Conservation (phyloP, 2,888 invertebrate species). For the Sicus ferrugineus region DNA sequence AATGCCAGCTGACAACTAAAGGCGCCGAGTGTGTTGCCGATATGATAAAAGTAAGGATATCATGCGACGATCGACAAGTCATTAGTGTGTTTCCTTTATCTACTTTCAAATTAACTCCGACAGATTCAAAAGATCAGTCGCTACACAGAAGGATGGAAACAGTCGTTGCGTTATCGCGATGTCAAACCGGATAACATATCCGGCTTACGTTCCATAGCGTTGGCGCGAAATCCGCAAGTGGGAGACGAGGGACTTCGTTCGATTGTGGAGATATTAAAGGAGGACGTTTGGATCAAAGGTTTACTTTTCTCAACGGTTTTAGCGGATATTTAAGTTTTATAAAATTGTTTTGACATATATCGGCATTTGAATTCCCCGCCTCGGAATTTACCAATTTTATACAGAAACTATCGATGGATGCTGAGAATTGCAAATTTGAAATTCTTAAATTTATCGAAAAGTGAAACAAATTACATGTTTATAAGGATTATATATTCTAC, state of each 20-base stretch:
- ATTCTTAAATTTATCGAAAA: too few relatives aligned
- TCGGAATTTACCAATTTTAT: too few relatives aligned
- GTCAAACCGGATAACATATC: constrained; percentile 78
- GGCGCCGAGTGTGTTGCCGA: constrained; percentile 74
- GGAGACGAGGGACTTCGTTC: constrained; percentile 71
- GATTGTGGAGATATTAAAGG: constrained; percentile 74
- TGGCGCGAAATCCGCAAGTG: constrained; percentile 75
- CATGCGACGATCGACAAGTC: not conserved
- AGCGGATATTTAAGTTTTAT: not conserved
- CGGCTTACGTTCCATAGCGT: constrained; percentile 74
- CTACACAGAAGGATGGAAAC: constrained; percentile 83
- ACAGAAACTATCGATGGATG: too few relatives aligned
- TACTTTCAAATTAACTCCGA: too few relatives aligned
- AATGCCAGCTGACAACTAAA: constrained; percentile 72
- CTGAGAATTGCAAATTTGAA: too few relatives aligned
- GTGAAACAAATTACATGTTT: too few relatives aligned
- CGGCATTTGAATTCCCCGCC: too few relatives aligned
- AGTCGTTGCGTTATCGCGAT: constrained; percentile 78
- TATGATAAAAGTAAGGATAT: constrained; percentile 68
- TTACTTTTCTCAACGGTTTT: constrained; percentile 7
- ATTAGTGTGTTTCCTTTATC: not conserved
- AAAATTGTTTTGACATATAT: not conserved
- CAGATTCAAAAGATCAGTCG: constrained; percentile 76
- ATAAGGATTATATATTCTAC: too few relatives aligned
- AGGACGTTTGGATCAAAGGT: constrained; percentile 83